Base-by-base conservation (phyloP, 2,113 vertebrate species). In the Halcyon senegalensis region DNA sequence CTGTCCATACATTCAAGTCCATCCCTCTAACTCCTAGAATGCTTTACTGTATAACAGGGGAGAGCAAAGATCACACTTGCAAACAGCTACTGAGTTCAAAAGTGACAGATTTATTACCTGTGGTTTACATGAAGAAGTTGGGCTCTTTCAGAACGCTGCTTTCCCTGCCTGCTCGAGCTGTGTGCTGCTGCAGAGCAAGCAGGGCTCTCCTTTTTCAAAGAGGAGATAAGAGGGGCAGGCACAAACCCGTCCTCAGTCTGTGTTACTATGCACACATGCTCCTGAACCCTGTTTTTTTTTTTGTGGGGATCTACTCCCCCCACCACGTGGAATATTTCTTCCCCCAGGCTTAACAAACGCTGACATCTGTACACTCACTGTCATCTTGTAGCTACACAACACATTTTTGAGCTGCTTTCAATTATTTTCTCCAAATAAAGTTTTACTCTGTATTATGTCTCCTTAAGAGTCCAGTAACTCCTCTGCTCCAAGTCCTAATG, bases 301-400 rank as follows among this genome's bases (percentile, higher is more conserved):
- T 9, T 12, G 7, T 37, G 41, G 7, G 31, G n/a, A 44, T n/a
- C 35, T n/a, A 16, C 25, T 79, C 35, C 27, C 43, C 77, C 15
- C 41, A 35, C 33, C 16, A 70, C 0, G 0, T 17, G n/a, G 60
- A 37, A 25, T 5, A 24, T 19, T 70, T n/a, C 44, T 35, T 41
- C 27, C 35, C 35, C 35, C 25, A 24, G 25, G 46, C 18, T 44
- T 30, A 51, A 44, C 37, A 48, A 56, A 60, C 0, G 0, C 1
- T 62, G 41, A 51, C 46, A 63, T 14, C 48, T 16, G 17, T 11
- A 41, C 30, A 35, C 31, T 13, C 43, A 6, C 1, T 7, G 31
- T 18, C 35, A 13, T 43, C 44, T 23, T 43, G 33, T 4, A 43
- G 31, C 37, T 16, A 46, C 11, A 43, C 20, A 46, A 20, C 5